A percentile compares a stretch with the other conserved stretches of the same genome.
phyloP scores from a whole-genome alignment of 2,888 invertebrate genomes.

The Caenorhabditis auriculariae region DNA sequence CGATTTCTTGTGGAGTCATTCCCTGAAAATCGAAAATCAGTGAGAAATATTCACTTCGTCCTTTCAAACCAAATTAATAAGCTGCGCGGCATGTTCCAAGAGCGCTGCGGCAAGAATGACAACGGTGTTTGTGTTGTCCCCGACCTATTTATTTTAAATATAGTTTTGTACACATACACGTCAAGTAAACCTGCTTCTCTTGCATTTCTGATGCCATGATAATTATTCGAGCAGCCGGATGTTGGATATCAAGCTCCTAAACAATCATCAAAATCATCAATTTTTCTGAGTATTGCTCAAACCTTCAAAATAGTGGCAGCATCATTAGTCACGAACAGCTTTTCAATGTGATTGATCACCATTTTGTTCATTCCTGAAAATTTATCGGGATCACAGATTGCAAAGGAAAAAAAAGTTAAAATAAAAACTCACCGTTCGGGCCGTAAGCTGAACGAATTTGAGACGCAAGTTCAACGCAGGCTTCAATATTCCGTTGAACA shows the following conservation, averaged over 20 bases:
- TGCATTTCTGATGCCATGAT: constrained; percentile 96
- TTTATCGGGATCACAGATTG: not conserved
- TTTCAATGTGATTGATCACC: constrained; percentile 97
- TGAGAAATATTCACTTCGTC: constrained; percentile 1
- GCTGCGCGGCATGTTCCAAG: constrained; percentile 85
- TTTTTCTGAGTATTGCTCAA: too few species aligned
- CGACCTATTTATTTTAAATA: constrained; percentile 64
- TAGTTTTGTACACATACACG: not conserved
- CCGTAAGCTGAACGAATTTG: constrained; percentile 93
- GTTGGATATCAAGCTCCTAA: constrained; percentile 78
- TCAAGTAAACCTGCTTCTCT: constrained; percentile 69
- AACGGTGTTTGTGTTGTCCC: constrained; percentile 98
- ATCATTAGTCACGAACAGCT: constrained; percentile 97
- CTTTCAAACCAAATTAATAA: constrained; percentile 71
- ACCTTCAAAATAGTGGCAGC: constrained; percentile 92
- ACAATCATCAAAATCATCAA: too few species aligned
- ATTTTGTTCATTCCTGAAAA: constrained; percentile 82
- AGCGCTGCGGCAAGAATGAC: constrained; percentile 90
- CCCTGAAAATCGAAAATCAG: constrained; percentile 69
- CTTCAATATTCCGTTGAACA: constrained; percentile 86
- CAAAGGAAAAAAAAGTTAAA: not conserved
- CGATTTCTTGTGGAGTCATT: constrained; percentile 92
- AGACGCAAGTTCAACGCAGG: constrained; percentile 91
- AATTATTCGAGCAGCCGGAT: constrained; percentile 95
- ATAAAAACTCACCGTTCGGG: constrained; percentile 93